Evolutionary conservation across 2,888 invertebrate genomes (phyloP).

Genomic region (Synergus itoensis): DNA sequence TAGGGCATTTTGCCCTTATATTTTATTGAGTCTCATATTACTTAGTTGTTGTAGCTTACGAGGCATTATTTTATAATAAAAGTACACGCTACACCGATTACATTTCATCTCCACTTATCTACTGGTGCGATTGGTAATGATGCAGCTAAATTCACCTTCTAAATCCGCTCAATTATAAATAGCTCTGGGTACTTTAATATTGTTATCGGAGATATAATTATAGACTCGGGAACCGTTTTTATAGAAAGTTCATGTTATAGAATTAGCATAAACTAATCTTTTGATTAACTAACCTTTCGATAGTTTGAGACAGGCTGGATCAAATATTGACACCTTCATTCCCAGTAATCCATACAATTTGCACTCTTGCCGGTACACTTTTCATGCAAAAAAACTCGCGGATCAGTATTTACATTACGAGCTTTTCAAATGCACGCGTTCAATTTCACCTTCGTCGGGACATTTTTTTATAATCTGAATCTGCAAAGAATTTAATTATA

Average conservation of each 20-base stretch:
- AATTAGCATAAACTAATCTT: not conserved
- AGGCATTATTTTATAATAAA: too few relatives aligned
- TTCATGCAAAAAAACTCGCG: not conserved
- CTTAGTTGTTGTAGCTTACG: too few relatives aligned
- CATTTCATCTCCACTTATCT: not conserved
- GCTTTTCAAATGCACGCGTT: not conserved
- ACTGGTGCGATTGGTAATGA: not conserved
- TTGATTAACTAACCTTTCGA: not conserved
- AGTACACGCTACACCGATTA: not conserved
- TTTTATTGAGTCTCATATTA: too few relatives aligned
- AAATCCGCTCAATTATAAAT: not conserved
- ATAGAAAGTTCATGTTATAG: not conserved
- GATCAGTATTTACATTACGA: too few relatives aligned
- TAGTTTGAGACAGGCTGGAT: not conserved
- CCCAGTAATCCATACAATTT: not conserved
- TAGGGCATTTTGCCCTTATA: too few relatives aligned
- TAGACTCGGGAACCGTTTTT: not conserved
- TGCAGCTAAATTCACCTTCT: not conserved
- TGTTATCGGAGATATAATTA: not conserved
- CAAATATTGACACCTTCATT: not conserved
- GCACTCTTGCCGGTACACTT: not conserved
- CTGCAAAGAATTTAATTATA: too few relatives aligned
- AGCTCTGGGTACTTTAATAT: not conserved
- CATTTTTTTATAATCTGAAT: not conserved
- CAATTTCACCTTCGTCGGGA: too few relatives aligned